phyloP scores from a whole-genome alignment of 2,888 invertebrate genomes.

The Lingula anatina region DNA sequence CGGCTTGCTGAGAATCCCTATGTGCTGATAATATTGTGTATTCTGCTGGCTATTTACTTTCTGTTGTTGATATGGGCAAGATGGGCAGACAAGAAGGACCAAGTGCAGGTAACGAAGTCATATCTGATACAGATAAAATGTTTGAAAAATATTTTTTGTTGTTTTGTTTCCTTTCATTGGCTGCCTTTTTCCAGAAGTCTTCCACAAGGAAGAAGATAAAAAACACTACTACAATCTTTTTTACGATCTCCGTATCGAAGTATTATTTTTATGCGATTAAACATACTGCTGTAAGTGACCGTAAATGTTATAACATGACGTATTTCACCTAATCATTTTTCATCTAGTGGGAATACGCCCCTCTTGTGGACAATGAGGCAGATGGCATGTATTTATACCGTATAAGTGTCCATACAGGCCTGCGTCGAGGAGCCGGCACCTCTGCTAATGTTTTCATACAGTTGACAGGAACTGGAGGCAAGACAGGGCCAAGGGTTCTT shows the following conservation, averaged over 20 bases:
- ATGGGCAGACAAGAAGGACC: constrained; percentile 21
- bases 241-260: no score
- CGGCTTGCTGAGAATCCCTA: constrained; percentile 38
- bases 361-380: constrained; percentile 21
- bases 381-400: constrained; percentile 23
- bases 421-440: constrained; percentile 32
- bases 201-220: no score
- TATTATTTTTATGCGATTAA: no score
- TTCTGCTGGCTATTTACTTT: constrained; percentile 29
- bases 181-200: no score
- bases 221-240: no score
- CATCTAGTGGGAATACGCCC: constrained; percentile 21
- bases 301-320: no score
- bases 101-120: constrained; percentile 18
- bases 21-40: constrained; percentile 21
- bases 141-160: no score
- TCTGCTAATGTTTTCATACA: constrained; percentile 30
- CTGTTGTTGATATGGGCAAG: constrained; percentile 25
- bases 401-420: constrained; percentile 33
- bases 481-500: constrained; percentile 11
- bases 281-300: no score
- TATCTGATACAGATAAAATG: no score
- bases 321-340: not conserved
- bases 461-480: constrained; percentile 10
- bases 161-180: no score